Percentiles rank a stretch among this genome's conserved stretches.
Evolutionary conservation across 2,113 vertebrate species (phyloP).

Genomic region (Tretioscincus oriximinensis): DNA sequence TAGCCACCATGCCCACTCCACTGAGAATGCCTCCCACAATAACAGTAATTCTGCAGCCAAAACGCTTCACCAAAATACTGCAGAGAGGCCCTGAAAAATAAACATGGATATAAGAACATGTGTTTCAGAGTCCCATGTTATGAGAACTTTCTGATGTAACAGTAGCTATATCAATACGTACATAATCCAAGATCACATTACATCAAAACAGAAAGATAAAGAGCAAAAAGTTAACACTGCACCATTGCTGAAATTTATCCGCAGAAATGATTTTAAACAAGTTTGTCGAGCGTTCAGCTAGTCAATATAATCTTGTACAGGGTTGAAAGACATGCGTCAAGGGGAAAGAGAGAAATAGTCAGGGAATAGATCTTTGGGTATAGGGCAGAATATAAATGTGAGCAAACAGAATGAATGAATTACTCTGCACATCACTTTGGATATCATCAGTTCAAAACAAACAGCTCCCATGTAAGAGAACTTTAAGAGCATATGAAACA

Average conservation of each 20-base stretch:
- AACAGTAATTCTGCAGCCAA: constrained; percentile 83
- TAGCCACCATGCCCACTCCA: constrained; percentile 85
- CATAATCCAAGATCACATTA: background rate
- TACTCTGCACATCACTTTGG: background rate
- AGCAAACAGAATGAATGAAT: background rate
- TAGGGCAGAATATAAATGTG: no score
- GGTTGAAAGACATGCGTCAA: no score
- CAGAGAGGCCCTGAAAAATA: constrained; percentile 85
- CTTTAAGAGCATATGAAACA: background rate
- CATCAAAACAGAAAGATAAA: background rate
- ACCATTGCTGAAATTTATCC: background rate
- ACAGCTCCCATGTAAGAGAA: background rate
- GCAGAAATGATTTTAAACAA: background rate
- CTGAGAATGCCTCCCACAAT: constrained; percentile 90
- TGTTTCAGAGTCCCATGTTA: background rate
- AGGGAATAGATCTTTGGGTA: background rate
- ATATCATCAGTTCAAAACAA: background rate
- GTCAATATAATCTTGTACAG: background rate
- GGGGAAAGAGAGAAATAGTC: background rate
- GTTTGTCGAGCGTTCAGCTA: background rate
- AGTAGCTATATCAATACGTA: background rate
- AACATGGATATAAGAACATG: background rate
- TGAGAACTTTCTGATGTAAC: background rate
- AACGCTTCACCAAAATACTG: constrained; percentile 83
- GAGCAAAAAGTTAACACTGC: background rate